These are phyloP conservation scores for Tetropium fuscum DNA, from an alignment of 2,888 invertebrate genomes.

Conservation along the genomic window DNA sequence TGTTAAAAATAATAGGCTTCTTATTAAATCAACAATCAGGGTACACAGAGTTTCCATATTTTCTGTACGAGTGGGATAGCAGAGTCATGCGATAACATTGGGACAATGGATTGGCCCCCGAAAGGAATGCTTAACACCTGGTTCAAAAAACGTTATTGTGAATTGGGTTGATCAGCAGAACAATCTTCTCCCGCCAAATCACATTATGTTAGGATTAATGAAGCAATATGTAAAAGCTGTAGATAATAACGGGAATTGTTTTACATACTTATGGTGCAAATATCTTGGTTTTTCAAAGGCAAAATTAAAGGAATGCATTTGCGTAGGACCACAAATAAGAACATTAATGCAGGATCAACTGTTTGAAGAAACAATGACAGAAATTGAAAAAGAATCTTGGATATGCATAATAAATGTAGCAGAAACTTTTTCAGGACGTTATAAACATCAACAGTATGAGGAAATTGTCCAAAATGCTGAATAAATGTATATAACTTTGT, in stretches of 20 bases:
- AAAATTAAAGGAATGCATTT: neutral
- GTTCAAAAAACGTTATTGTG: neutral
- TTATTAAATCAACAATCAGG: neutral
- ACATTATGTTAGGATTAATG: neutral
- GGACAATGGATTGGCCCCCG: neutral
- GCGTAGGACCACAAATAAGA: neutral
- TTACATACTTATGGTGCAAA: neutral
- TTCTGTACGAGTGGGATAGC: neutral
- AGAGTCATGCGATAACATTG: neutral
- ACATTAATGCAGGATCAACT: neutral
- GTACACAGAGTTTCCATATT: neutral
- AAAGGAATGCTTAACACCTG: neutral
- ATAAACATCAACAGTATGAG: neutral
- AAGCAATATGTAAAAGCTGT: neutral
- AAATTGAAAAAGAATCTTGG: neutral
- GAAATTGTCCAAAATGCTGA: neutral
- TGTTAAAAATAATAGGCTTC: too few relatives aligned
- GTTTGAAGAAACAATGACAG: neutral
- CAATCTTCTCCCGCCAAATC: neutral
- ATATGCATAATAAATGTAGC: neutral
- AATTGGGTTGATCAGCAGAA: neutral
- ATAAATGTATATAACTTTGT: neutral
- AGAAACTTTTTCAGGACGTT: neutral
- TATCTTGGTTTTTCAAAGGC: neutral
- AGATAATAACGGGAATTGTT: conserved; percentile 1